A percentile compares a stretch with the other conserved stretches of the same genome.
Conservation (phyloP, 1,140 invertebrate genomes). For the Sitodiplosis mosellana region DNA sequence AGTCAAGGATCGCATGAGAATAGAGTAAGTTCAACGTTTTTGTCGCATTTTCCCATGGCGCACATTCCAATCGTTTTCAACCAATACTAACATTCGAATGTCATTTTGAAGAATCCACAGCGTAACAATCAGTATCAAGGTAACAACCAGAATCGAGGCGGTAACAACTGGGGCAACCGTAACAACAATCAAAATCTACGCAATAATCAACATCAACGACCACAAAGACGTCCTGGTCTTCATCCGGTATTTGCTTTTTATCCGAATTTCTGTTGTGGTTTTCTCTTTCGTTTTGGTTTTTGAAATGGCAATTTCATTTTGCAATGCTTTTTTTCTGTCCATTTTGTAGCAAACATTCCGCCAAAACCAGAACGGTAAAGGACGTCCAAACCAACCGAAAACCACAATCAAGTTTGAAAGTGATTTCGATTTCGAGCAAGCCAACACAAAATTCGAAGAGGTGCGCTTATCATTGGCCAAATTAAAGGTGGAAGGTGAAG, state of each 20-base stretch:
- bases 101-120: neutral
- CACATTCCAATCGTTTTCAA: neutral
- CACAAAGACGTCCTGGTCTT: constrained; percentile 8
- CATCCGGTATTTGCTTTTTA: too few species aligned
- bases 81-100: neutral
- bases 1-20: neutral
- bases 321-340: neutral
- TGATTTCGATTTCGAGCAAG: constrained; percentile 95
- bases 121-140: constrained; percentile 2
- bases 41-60: too few species aligned
- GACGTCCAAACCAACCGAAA: constrained; percentile 29
- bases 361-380: constrained; percentile 18
- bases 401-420: constrained; percentile 81
- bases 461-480: constrained; percentile 68
- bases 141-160: constrained; percentile 5
- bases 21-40: neutral
- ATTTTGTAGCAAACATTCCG: constrained; percentile 12
- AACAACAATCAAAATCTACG: constrained; percentile 14
- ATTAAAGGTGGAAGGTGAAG: constrained; percentile 53
- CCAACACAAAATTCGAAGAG: constrained; percentile 91
- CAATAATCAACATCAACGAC: constrained; percentile 13
- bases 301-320: too few species aligned
- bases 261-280: too few species aligned
- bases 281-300: too few species aligned
- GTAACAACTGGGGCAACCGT: constrained; percentile 20